Percentiles rank a stretch among this genome's conserved stretches.
Conservation (phyloP, 2,888 invertebrate species). For the Drosophila ochracea region DNA sequence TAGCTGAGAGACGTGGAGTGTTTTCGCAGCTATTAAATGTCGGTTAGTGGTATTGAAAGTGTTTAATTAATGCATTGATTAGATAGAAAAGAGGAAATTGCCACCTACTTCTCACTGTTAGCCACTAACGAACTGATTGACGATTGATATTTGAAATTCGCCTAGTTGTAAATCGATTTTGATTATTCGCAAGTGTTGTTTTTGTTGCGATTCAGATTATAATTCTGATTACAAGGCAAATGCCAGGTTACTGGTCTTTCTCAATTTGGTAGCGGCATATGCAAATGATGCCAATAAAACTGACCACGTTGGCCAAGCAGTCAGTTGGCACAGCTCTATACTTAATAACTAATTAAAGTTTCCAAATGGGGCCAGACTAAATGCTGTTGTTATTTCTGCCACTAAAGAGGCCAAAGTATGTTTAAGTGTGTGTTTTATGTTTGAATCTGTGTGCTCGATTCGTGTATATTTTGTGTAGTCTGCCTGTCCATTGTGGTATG, state of each 20-base stretch:
- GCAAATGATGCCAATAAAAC: conserved; percentile 52
- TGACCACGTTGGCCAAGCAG: conserved; percentile 35
- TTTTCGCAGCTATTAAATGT: conserved; percentile 47
- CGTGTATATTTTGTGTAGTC: conserved; percentile 6
- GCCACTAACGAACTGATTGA: conserved; percentile 51
- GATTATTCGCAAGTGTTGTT: conserved; percentile 21
- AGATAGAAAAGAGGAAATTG: conserved; percentile 52
- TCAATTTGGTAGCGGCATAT: conserved; percentile 38
- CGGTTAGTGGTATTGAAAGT: conserved; percentile 49
- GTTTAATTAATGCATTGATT: conserved; percentile 55
- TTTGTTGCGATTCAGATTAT: conserved; percentile 8
- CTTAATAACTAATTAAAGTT: conserved; percentile 64
- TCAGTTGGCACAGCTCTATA: conserved; percentile 36
- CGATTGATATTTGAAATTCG: conserved; percentile 14
- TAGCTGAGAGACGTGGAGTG: background rate
- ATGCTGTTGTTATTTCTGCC: conserved; percentile 14
- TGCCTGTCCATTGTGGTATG: conserved; percentile 27
- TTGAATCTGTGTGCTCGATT: conserved; percentile 13
- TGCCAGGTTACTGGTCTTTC: conserved; percentile 46
- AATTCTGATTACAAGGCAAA: conserved; percentile 20
- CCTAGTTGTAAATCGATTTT: conserved; percentile 27
- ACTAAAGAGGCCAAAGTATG: conserved; percentile 39
- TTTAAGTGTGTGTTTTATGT: conserved; percentile 6
- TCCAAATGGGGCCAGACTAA: conserved; percentile 56
- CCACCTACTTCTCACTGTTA: conserved; percentile 20